Evolutionary conservation across 2,113 vertebrate genomes (phyloP).

Genomic region (Bubo scandiacus): DNA sequence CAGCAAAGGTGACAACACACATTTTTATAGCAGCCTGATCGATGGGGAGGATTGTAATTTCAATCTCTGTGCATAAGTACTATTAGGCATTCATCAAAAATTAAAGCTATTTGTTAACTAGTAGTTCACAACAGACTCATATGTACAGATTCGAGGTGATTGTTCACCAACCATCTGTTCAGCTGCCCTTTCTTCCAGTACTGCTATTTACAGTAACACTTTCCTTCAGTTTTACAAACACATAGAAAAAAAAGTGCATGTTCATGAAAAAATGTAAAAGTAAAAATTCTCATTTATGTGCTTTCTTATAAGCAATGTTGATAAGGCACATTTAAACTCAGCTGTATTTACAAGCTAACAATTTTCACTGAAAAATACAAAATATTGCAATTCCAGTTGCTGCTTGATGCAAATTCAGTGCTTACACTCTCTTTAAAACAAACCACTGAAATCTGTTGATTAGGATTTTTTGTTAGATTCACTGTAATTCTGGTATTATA

Average conservation of each 20-base stretch:
- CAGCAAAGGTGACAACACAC: not conserved
- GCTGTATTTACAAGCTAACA: not conserved
- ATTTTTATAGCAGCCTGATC: not conserved
- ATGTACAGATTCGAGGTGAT: not conserved
- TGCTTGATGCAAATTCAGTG: not conserved
- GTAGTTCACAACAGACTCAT: not conserved
- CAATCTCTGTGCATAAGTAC: not conserved
- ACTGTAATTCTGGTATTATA: not conserved
- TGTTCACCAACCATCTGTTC: not conserved
- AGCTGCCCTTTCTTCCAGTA: not conserved
- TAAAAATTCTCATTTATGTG: not conserved
- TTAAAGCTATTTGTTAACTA: not conserved
- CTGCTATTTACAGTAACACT: not conserved
- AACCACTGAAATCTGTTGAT: not conserved
- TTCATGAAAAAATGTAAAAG: not conserved
- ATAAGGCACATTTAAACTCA: not conserved
- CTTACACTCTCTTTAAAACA: not conserved
- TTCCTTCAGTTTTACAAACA: not conserved
- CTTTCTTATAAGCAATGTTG: not conserved
- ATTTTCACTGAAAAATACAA: not conserved
- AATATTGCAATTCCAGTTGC: not conserved
- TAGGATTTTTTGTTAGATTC: not conserved
- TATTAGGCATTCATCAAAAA: not conserved
- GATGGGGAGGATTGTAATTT: not conserved
- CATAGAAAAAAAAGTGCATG: not conserved